A percentile compares a stretch with the other conserved stretches of the same genome.
phyloP scores from a whole-genome alignment of 2,888 invertebrate genomes.

The Chrysotoxum bicinctum region DNA sequence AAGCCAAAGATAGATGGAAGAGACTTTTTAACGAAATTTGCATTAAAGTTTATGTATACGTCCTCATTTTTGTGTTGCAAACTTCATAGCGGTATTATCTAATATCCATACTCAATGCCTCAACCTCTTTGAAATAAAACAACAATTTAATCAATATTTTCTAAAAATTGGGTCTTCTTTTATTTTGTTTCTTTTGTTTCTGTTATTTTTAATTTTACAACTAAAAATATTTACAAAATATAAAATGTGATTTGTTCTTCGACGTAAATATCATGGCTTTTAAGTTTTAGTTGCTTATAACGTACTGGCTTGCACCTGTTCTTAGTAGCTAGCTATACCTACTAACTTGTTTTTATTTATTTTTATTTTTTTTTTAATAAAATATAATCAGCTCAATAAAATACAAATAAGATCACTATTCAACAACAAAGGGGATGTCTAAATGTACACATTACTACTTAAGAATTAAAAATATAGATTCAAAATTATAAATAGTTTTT shows the following conservation, averaged over 20 bases:
- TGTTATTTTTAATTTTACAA: slow-evolving; percentile 64
- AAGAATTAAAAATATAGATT: slow-evolving; percentile 44
- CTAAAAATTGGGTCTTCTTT: slow-evolving; percentile 63
- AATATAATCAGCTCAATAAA: slow-evolving; percentile 62
- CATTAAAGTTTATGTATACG: too few species aligned
- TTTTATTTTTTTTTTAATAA: slow-evolving; percentile 28
- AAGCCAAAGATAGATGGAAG: too few species aligned
- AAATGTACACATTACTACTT: slow-evolving; percentile 63
- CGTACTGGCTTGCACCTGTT: slow-evolving; percentile 66
- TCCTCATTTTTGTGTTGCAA: too few species aligned
- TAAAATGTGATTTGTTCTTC: slow-evolving; percentile 71
- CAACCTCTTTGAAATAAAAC: slow-evolving; percentile 9
- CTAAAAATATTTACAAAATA: slow-evolving; percentile 72
- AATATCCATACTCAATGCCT: too few species aligned
- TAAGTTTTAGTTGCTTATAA: slow-evolving; percentile 62
- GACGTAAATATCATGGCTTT: slow-evolving; percentile 71
- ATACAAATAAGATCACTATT: slow-evolving; percentile 69
- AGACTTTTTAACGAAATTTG: too few species aligned
- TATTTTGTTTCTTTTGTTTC: slow-evolving; percentile 48
- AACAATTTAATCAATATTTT: slow-evolving; percentile 40
- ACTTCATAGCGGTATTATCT: too few species aligned
- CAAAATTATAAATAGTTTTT: slow-evolving; percentile 44
- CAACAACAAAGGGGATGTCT: slow-evolving; percentile 68
- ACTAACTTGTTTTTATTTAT: slow-evolving; percentile 24
- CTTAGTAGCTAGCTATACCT: slow-evolving; percentile 54